A percentile compares a stretch with the other conserved stretches of the same genome.
phyloP scores from a whole-genome alignment of 2,888 invertebrate genomes.

The Drosophila paracracens region DNA sequence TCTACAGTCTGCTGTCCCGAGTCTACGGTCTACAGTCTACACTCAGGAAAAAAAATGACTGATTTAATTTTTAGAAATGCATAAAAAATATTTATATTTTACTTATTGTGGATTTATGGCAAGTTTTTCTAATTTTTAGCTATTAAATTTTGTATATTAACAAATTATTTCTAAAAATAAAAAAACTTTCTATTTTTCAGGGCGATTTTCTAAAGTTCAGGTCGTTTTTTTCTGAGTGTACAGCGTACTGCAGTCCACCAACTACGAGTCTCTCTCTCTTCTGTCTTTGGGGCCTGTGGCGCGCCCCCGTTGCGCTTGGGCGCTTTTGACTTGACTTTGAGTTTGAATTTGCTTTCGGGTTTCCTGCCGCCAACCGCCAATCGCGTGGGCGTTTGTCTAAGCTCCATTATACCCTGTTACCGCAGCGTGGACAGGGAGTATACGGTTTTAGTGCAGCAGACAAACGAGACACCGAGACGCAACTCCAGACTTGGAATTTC shows the following conservation, averaged over 20 bases:
- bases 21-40: not conserved
- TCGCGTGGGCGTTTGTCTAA: constrained; percentile 55
- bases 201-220: too few species aligned
- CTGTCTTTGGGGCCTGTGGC: constrained; percentile 39
- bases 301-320: constrained; percentile 75
- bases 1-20: constrained; percentile 4
- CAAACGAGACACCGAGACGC: not conserved
- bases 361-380: constrained; percentile 47
- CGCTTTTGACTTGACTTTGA: constrained; percentile 76
- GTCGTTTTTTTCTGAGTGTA: not conserved
- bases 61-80: not conserved
- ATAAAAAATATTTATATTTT: too few species aligned
- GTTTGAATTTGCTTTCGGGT: constrained; percentile 47
- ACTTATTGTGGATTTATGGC: too few species aligned
- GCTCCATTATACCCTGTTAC: not conserved
- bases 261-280: constrained; percentile 1
- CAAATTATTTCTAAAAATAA: not conserved
- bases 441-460: not conserved
- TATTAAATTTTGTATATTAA: too few species aligned
- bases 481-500: not conserved
- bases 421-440: not conserved
- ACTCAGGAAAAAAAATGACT: not conserved
- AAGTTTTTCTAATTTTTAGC: not conserved
- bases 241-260: not conserved
- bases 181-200: not conserved